Percentiles rank a stretch among this genome's conserved stretches.
phyloP scores from a whole-genome alignment of 2,113 vertebrate genomes.

The western clawed frog (Xenopus tropicalis) region DNA sequence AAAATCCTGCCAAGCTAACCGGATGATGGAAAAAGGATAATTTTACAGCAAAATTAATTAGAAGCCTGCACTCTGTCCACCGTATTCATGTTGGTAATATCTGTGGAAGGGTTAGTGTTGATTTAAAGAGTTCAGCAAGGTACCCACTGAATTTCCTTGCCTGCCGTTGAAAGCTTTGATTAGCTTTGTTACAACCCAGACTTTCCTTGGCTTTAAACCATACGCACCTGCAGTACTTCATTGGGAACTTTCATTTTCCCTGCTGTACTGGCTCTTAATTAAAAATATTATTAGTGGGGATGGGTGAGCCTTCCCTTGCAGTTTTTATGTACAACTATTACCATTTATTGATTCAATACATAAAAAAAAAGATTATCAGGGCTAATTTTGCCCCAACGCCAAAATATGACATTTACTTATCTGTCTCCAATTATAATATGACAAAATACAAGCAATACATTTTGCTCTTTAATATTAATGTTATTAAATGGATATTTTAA shows the following conservation, averaged over 20 bases:
- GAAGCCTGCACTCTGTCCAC: not conserved
- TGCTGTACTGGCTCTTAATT: conserved; percentile 4
- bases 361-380: too few species aligned
- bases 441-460: too few species aligned
- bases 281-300: conserved; percentile 3
- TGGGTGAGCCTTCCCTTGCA: not conserved
- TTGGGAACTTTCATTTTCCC: conserved; percentile 1
- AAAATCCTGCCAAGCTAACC: not conserved
- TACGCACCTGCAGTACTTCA: conserved; percentile 13
- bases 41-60: not conserved
- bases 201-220: conserved; percentile 5
- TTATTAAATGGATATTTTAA: too few species aligned
- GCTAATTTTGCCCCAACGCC: too few species aligned
- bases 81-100: not conserved
- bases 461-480: too few species aligned
- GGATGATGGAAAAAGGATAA: not conserved
- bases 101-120: conserved; percentile 2
- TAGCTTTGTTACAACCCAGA: conserved; percentile 15
- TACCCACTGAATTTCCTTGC: conserved; percentile 10
- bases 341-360: too few species aligned
- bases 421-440: too few species aligned
- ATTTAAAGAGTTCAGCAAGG: not conserved
- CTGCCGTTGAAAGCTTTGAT: conserved; percentile 13
- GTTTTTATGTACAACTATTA: too few species aligned
- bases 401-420: too few species aligned